Conservation (phyloP, 2,888 invertebrate species). For the Polyommatus icarus region DNA sequence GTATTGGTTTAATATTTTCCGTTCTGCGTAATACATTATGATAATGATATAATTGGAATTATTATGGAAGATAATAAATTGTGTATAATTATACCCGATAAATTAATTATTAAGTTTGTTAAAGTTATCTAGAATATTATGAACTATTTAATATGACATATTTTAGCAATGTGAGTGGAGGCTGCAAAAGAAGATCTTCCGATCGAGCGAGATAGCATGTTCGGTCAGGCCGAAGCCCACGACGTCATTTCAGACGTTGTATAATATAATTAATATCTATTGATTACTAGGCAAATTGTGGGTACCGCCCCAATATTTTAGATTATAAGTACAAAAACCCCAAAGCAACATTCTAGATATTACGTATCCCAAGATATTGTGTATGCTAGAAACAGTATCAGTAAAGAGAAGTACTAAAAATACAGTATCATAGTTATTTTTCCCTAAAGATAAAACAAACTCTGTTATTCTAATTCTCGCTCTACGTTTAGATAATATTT, state of each 20-base stretch:
- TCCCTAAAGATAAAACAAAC: not conserved
- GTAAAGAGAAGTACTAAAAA: slow-evolving; percentile 7
- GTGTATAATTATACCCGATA: not conserved
- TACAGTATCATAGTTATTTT: not conserved
- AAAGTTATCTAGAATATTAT: not conserved
- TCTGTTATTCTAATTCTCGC: not conserved
- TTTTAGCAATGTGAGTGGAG: no score
- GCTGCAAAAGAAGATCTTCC: no score
- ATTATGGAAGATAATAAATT: not conserved
- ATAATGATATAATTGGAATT: not conserved
- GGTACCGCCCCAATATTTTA: no score
- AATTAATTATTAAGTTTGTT: not conserved
- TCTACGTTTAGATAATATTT: slow-evolving; percentile 19
- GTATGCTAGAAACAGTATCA: not conserved
- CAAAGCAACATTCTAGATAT: not conserved
- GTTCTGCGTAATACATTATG: not conserved
- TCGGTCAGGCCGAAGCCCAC: no score
- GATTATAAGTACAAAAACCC: no score
- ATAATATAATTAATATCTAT: no score
- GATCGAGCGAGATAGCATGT: no score
- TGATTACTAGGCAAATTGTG: no score
- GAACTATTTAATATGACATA: no score
- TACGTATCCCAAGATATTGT: not conserved
- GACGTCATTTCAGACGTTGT: no score
- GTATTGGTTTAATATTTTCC: not conserved